These are phyloP conservation scores for Tetragonula clypearis DNA, from an alignment of 1,140 invertebrate species.

Conservation along the genomic window DNA sequence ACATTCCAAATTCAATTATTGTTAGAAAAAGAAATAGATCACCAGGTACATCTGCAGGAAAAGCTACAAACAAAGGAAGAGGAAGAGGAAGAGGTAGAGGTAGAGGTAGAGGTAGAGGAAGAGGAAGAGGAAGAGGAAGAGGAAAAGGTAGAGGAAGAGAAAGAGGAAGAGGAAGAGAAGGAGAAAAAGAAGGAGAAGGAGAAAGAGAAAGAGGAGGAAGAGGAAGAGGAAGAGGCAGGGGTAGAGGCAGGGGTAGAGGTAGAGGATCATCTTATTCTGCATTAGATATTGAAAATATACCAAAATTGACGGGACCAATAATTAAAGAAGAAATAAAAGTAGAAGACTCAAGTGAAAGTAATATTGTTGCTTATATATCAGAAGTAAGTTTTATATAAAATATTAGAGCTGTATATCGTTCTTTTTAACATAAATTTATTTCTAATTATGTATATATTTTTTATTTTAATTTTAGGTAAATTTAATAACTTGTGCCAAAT, in stretches of 20 bases:
- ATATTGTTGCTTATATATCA: background rate
- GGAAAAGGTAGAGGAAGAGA: constrained; percentile 9
- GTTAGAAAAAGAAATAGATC: constrained; percentile 18
- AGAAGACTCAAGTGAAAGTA: background rate
- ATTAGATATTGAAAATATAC: constrained; percentile 44
- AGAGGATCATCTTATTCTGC: constrained; percentile 11
- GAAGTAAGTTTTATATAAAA: constrained; percentile 30
- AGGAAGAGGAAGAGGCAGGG: constrained; percentile 27
- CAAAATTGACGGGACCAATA: constrained; percentile 24
- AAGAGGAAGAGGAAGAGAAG: constrained; percentile 27
- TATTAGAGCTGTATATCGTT: constrained; percentile 8
- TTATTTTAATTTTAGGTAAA: constrained; percentile 21
- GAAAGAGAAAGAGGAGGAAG: constrained; percentile 41
- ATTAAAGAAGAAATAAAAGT: background rate
- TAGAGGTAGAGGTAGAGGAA: background rate
- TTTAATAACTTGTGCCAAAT: constrained; percentile 72
- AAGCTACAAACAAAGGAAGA: constrained; percentile 33
- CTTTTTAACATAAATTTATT: background rate
- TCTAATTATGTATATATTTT: background rate
- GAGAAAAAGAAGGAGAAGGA: constrained; percentile 7
- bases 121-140: constrained; percentile 26
- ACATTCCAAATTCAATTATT: constrained; percentile 3
- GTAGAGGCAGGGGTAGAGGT: constrained; percentile 41
- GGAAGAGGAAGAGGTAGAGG: background rate
- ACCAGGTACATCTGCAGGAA: constrained; percentile 9